Conservation (phyloP, 2,888 invertebrate genomes). For the Oscheius myriophilus region DNA sequence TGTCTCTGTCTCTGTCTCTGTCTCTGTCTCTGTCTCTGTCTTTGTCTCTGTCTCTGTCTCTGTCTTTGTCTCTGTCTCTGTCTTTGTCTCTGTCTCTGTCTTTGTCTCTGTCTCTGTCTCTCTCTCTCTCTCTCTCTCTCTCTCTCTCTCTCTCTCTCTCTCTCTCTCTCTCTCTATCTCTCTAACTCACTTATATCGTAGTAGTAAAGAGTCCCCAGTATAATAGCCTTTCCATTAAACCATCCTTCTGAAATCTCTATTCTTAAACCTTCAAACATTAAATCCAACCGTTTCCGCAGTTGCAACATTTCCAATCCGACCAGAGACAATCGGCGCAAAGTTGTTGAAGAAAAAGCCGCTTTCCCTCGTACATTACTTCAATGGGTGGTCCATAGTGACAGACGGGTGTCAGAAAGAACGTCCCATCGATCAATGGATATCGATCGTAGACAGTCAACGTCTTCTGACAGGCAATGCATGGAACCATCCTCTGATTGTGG, state of each 20-base stretch:
- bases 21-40: too few species aligned
- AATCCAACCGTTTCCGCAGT: constrained; percentile 37
- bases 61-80: too few species aligned
- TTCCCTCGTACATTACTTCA: constrained; percentile 40
- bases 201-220: constrained; percentile 96
- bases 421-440: constrained; percentile 95
- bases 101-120: too few species aligned
- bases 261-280: not conserved
- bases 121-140: too few species aligned
- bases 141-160: not conserved
- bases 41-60: too few species aligned
- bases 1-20: too few species aligned
- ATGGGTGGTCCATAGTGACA: constrained; percentile 42
- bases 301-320: constrained; percentile 53
- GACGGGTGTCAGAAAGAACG: constrained; percentile 94
- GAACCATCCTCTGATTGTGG: constrained; percentile 84
- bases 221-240: constrained; percentile 87
- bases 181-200: constrained; percentile 82
- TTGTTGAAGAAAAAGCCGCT: constrained; percentile 47
- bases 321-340: constrained; percentile 52
- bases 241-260: constrained; percentile 78
- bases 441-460: constrained; percentile 87
- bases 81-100: too few species aligned
- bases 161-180: too few species aligned
- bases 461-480: constrained; percentile 78